Evolutionary conservation across 2,888 invertebrate species (phyloP), one percentile per base, ranked within the genome.

Genomic region (Pterobdella sp.): DNA sequence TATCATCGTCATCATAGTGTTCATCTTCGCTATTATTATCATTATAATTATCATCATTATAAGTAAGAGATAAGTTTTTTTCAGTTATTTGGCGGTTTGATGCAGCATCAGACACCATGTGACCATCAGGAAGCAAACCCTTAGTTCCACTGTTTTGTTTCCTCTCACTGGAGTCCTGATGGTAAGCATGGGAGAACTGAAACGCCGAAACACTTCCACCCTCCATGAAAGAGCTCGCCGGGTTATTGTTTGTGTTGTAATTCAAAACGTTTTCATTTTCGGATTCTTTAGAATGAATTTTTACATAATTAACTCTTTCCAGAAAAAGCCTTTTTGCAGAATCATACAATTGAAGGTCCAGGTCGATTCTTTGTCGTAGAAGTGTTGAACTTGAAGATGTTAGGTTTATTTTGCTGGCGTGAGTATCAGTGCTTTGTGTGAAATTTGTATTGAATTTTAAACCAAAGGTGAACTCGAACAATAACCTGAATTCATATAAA

Each of bases 401-500:
- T 4, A 75, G 31, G 42, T 72, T 72, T 14, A 63, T 63, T 35
- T 63, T 68, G 49, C 70, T 73, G 4, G 75, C 75, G 70, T 74
- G 73, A 1, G 75, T 75, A 32, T 72, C 66, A n/a, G 49, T 52
- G 64, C 56, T 49, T 65, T 75, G 75, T 18, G 71, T 52, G 72
- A 75, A 75, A 42, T 74, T 63, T 35, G 31, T 68, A 22, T 32
- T 69, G 68, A 75, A 75, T 29, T 68, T 70, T 7, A 75, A 32
- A 3, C 70, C 69, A 32, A 75, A 75, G 0, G 75, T 75, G n/a
- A 66, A 35, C 71, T 75, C 75, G 72, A 75, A 75, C 22, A 75
- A 65, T 31, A 66, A 71, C 26, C 72, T 72, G 65, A 22, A n/a
- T 36, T 26, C 1, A 68, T 34, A 3, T 35, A 26, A 14, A 68